These are phyloP conservation scores for Cotesia typhae DNA, from an alignment of 1,140 invertebrate genomes.

Conservation along the genomic window DNA sequence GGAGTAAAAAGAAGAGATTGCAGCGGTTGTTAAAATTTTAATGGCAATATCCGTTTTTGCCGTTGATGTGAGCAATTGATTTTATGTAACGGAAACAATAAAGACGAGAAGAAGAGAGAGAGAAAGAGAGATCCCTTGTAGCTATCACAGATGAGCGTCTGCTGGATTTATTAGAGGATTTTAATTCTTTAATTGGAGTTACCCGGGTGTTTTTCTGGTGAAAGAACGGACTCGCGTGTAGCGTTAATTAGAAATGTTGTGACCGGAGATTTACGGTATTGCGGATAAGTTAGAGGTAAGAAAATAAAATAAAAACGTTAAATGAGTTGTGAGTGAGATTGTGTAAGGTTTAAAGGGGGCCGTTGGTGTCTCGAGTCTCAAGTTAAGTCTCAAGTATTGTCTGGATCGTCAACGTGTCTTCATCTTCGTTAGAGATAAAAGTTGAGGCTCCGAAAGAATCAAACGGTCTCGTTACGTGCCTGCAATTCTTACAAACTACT, in stretches of 20 bases:
- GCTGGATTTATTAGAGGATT: neutral
- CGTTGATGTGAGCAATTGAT: no score
- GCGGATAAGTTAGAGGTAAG: neutral
- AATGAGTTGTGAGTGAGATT: neutral
- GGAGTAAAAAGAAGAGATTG: neutral
- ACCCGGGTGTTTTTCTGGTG: neutral
- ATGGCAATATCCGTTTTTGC: neutral
- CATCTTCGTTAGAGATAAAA: constrained; percentile 24
- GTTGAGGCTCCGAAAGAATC: constrained; percentile 24
- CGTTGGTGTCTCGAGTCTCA: neutral
- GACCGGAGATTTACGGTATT: constrained; percentile 19
- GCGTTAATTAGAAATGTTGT: constrained; percentile 16
- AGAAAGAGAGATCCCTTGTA: no score
- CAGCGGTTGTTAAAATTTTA: neutral
- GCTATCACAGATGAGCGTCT: neutral
- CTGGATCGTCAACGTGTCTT: constrained; percentile 24
- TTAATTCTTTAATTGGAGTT: constrained; percentile 1
- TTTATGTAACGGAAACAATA: no score
- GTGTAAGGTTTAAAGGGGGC: neutral
- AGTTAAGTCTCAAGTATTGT: neutral
- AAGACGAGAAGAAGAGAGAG: neutral
- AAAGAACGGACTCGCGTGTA: neutral
- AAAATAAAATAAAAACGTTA: neutral
- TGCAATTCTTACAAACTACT: constrained; percentile 42
- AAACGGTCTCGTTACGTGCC: constrained; percentile 45